Conservation (phyloP, 2,888 invertebrate genomes). For the Lithodes maja region DNA sequence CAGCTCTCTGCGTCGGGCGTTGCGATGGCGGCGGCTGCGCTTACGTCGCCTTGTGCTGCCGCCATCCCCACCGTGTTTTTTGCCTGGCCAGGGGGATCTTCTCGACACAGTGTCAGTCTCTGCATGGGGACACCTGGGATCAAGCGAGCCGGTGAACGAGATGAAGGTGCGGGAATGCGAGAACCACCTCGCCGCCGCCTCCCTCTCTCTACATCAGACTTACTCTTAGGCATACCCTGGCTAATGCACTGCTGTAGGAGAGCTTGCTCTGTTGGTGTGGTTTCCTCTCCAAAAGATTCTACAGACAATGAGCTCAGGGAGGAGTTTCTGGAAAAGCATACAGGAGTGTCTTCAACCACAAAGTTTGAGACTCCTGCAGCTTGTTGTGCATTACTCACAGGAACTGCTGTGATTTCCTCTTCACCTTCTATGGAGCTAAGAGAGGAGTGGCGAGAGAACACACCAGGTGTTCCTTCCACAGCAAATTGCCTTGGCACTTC, state of each 20-base stretch:
- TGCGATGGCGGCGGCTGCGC: conserved; percentile 52
- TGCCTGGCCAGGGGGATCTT: conserved; percentile 51
- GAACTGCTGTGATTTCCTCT: conserved; percentile 41
- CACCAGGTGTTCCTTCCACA: conserved; percentile 65
- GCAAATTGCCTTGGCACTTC: conserved; percentile 72
- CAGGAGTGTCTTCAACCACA: conserved; percentile 82
- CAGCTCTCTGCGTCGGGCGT: conserved; percentile 69
- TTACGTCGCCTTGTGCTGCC: conserved; percentile 47
- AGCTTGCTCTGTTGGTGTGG: conserved; percentile 69
- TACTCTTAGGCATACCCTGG: conserved; percentile 71
- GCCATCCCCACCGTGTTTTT: conserved; percentile 51
- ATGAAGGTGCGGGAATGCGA: conserved; percentile 60
- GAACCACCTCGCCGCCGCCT: conserved; percentile 52
- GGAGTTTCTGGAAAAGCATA: conserved; percentile 81
- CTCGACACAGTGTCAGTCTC: conserved; percentile 52
- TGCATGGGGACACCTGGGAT: conserved; percentile 70
- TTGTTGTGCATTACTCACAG: conserved; percentile 38
- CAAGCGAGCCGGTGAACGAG: conserved; percentile 58
- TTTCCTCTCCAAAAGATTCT: conserved; percentile 72
- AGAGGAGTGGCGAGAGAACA: conserved; percentile 66
- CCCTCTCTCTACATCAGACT: conserved; percentile 51
- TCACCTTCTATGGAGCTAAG: conserved; percentile 69
- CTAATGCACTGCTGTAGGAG: conserved; percentile 70
- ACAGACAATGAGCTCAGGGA: conserved; percentile 82
- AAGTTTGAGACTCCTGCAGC: conserved; percentile 76